These are phyloP conservation scores for Drosophila kuntzei DNA, from an alignment of 2,888 invertebrate species.

Conservation along the genomic window DNA sequence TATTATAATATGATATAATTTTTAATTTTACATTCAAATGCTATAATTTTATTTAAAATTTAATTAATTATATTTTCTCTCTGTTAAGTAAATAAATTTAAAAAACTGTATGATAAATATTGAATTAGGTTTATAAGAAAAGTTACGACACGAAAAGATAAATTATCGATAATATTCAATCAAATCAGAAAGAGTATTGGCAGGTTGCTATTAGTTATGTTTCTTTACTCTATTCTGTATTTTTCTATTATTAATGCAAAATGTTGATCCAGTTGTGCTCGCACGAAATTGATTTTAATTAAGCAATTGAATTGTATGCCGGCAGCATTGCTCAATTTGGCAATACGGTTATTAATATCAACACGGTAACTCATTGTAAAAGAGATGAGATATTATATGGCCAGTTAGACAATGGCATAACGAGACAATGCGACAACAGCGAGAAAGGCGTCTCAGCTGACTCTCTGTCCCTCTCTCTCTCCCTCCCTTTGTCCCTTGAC, in stretches of 20 bases:
- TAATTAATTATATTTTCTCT: too few species aligned
- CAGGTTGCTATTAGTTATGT: background rate
- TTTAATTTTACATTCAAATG: too few species aligned
- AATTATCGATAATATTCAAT: too few species aligned
- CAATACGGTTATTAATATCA: slow-evolving; percentile 51
- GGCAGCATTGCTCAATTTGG: slow-evolving; percentile 24
- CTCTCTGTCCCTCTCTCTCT: background rate
- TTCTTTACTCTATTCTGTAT: background rate
- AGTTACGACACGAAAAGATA: too few species aligned
- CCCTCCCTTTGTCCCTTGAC: background rate
- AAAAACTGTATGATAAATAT: too few species aligned
- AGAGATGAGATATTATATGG: slow-evolving; percentile 30
- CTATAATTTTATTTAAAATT: too few species aligned
- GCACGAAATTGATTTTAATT: slow-evolving; percentile 60
- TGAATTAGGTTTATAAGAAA: too few species aligned
- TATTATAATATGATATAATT: too few species aligned
- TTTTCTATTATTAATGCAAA: slow-evolving; percentile 18
- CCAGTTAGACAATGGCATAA: slow-evolving; percentile 28
- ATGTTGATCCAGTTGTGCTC: slow-evolving; percentile 23
- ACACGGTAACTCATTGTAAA: slow-evolving; percentile 1
- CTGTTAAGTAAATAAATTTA: too few species aligned
- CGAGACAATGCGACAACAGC: slow-evolving; percentile 21
- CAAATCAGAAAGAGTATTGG: background rate
- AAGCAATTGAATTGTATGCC: slow-evolving; percentile 53
- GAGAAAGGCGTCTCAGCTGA: slow-evolving; percentile 14